These are phyloP conservation scores for Andrena dorsata DNA, from an alignment of 2,888 invertebrate species.

Conservation along the genomic window DNA sequence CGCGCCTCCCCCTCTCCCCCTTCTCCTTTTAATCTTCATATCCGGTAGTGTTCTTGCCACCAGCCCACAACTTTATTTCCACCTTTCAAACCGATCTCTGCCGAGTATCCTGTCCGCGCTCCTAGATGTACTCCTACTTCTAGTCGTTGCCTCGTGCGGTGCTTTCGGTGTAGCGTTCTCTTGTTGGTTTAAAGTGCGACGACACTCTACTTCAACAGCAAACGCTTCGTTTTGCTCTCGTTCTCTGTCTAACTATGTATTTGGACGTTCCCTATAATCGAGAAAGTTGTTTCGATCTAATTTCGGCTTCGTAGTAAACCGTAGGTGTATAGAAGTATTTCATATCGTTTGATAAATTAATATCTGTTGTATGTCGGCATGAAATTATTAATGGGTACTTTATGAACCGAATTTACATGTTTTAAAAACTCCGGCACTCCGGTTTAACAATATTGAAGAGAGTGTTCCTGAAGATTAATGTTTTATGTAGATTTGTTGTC, in stretches of 20 bases:
- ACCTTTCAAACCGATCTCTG: conserved; percentile 23
- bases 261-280: background rate
- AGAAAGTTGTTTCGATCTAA: conserved; percentile 16
- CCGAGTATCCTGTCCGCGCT: conserved; percentile 27
- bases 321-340: no score
- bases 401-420: no score
- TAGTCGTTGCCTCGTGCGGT: conserved; percentile 81
- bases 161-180: conserved; percentile 83
- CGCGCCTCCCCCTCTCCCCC: background rate
- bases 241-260: background rate
- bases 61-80: conserved; percentile 32
- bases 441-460: no score
- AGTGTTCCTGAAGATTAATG: no score
- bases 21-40: conserved; percentile 9
- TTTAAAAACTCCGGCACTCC: no score
- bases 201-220: conserved; percentile 33
- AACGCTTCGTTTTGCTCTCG: conserved; percentile 6
- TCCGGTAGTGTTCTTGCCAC: conserved; percentile 27
- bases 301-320: background rate
- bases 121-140: conserved; percentile 60
- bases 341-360: no score
- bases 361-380: no score
- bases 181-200: conserved; percentile 70
- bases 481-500: no score
- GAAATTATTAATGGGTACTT: no score